Base-by-base conservation (phyloP, 2,888 invertebrate genomes). In the Cerceris ruficornis region DNA sequence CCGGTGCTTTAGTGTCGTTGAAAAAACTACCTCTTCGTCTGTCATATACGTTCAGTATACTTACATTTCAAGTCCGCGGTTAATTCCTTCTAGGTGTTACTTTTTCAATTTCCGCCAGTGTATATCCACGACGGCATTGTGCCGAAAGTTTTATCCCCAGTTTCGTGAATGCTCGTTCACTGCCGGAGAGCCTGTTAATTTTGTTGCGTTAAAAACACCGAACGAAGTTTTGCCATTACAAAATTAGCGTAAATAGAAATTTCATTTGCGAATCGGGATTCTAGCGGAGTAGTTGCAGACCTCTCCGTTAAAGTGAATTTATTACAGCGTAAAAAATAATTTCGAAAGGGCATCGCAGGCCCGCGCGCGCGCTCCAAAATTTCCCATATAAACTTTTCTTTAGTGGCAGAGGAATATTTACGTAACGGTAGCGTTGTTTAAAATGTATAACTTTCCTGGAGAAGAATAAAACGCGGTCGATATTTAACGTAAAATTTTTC, bases 201-300 rank as follows among this genome's bases (percentile, higher is more conserved):
- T 28, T 46, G 46, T 62, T 62, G 55, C 55, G 57, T 65, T 55
- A 66, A 65, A 57, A 77, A 58, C 77, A 17, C 15, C 64, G 70
- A 60, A 68, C 67, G 61, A 80, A 80, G 74, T 80, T 77, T 74
- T 50, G 55, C 70, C 77, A 68, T 80, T 77, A 61, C 58, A 46
- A 68, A 71, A 80, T 77, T 77, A 74, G 59, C 73, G 70, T 68
- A 74, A 73, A 66, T 59, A 60, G 46, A 69, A 77, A 74, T 73
- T 80, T 74, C 28, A 17, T 62, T 8, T 42, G 61, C 41, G 58
- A 43, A 59, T 64, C 14, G 55, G 28, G 7, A 11, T 17, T 55
- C 17, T 6, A 52, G 11, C 58, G 58, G 41, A 41, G n/a, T 42
- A 8, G 42, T 11, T n/a, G 15, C 58, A 13, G 58, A 42, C 42